phyloP scores from a whole-genome alignment of 2,113 vertebrate species.

The Psittacus erithacus region DNA sequence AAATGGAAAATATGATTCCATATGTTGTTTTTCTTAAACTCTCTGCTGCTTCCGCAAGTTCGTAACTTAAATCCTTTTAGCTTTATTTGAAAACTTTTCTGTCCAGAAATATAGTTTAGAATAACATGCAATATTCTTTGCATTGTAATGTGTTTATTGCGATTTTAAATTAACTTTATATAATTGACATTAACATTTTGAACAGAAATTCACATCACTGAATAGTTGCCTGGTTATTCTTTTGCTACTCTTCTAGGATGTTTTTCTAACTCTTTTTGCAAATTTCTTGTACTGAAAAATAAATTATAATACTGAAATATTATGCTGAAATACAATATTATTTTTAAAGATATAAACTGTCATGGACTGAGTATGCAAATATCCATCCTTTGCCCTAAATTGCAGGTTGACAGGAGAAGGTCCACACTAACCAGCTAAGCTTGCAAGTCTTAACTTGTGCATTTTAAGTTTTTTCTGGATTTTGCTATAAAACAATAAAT shows the following conservation, averaged over 20 bases:
- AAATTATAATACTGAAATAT: background rate
- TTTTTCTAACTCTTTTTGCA: background rate
- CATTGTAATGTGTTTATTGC: background rate
- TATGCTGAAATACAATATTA: background rate
- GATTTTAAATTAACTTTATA: background rate
- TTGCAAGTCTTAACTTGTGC: background rate
- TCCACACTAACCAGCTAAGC: background rate
- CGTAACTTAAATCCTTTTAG: conserved; percentile 73
- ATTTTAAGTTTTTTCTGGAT: background rate
- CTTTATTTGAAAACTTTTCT: conserved; percentile 55
- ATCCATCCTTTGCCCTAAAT: background rate
- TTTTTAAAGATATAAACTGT: background rate
- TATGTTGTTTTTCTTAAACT: conserved; percentile 19
- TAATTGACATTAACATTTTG: background rate
- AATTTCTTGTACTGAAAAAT: background rate
- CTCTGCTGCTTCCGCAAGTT: conserved; percentile 14
- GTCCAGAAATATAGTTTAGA: conserved; percentile 6
- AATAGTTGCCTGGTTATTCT: background rate
- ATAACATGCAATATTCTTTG: background rate
- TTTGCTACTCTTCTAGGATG: background rate
- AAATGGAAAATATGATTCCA: conserved; percentile 52
- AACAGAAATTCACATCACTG: background rate
- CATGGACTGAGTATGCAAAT: background rate
- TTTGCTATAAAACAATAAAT: conserved; percentile 44
- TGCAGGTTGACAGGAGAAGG: background rate